Evolutionary conservation across 2,797 vertebrate species (phyloP).

Genomic region (Lycodopsis pacificus): DNA sequence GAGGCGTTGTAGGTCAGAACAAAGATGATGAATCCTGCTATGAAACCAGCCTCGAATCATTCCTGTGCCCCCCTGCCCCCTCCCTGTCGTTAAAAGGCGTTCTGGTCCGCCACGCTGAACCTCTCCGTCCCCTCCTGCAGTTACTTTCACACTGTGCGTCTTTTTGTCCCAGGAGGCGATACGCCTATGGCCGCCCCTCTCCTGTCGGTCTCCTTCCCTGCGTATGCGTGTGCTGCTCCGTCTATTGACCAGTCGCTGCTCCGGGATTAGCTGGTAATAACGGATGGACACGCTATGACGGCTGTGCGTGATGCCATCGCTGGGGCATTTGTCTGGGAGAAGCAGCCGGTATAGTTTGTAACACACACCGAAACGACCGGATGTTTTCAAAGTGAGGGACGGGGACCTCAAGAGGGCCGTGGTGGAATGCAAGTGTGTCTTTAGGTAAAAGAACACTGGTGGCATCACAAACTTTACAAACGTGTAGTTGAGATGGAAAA

Average conservation of each 20-base stretch:
- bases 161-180: conserved; percentile 70
- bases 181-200: conserved; percentile 64
- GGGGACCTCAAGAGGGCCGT: conserved; percentile 23
- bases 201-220: conserved; percentile 35
- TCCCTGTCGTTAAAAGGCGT: conserved; percentile 18
- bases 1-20: conserved; percentile 46
- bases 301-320: conserved; percentile 50
- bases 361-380: background rate
- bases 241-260: conserved; percentile 47
- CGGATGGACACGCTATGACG: conserved; percentile 60
- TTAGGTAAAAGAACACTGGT: background rate
- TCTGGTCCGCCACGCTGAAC: conserved; percentile 36
- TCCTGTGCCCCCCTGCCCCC: background rate
- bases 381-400: conserved; percentile 42
- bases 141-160: conserved; percentile 70
- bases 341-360: conserved; percentile 32
- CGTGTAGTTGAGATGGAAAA: background rate
- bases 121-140: conserved; percentile 53
- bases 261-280: conserved; percentile 56
- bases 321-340: conserved; percentile 56
- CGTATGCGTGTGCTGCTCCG: conserved; percentile 49
- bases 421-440: background rate
- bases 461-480: background rate
- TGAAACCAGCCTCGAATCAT: conserved; percentile 14
- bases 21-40: conserved; percentile 15